Base-by-base conservation (phyloP, 2,797 vertebrate species). In the Steatocranus sp. region DNA sequence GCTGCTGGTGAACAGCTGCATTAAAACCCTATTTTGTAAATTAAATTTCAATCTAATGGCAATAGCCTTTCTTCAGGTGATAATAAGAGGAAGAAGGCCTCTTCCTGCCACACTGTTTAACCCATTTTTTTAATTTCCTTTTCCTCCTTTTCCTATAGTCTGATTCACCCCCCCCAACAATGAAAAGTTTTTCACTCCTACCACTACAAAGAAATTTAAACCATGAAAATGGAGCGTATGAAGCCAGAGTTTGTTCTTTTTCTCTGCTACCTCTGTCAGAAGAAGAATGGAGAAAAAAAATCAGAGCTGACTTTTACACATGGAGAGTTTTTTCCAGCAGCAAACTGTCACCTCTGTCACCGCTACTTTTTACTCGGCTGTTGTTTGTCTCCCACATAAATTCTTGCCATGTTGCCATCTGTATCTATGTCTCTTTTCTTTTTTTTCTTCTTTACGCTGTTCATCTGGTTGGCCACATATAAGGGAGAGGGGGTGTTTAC, bases 41-140 rank as follows among this genome's bases (percentile, higher is more conserved):
- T 96, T 96, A 94, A 94, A 96, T 96, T 96, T 95, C 89, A 94
- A 95, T 96, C 90, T 96, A 95, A 96, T 94, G 95, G 91, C 88
- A 58, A 93, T 91, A 90, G 94, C 93, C 94, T 95, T 95, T 96
- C 93, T 96, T 94, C 92, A 94, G 94, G 94, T 95, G 92, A 88
- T 93, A 93, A 93, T 93, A 91, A 91, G 82, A 89, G 87, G 84
- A 77, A 81, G 85, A 56, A 79, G 81, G 83, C 82, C 78, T 87
- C 73, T 81, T 86, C 87, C 85, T 92, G 84, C 85, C 90, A 20
- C 49, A 70, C 89, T 82, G 75, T 89, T 92, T 90, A 92, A 90
- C 87, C 82, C 81, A 84, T 91, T 90, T 89, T 90, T 82, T 53
- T 32, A 84, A 82, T 87, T 86, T 53, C 78, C 46, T 53, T 78